phyloP scores from a whole-genome alignment of 2,797 vertebrate genomes.

The Telmatherina bonti region DNA sequence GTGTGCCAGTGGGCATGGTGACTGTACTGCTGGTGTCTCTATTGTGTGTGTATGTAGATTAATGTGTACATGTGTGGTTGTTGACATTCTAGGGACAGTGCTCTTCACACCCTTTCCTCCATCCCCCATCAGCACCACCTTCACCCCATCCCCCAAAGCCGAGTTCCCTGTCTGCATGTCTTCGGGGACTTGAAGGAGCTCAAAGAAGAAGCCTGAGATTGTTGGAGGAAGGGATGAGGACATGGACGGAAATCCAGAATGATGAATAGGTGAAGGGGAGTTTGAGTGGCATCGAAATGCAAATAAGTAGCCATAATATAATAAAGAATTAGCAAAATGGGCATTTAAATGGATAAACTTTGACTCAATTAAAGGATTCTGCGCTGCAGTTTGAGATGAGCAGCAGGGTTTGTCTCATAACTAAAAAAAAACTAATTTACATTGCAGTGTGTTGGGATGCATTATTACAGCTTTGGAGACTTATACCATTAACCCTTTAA shows the following conservation, averaged over 20 bases:
- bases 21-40: no score
- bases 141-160: conserved; percentile 50
- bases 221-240: conserved; percentile 45
- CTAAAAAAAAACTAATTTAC: neutral
- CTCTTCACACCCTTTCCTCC: conserved; percentile 67
- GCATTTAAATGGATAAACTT: neutral
- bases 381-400: neutral
- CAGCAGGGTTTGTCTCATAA: neutral
- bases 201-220: conserved; percentile 45
- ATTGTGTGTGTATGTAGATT: conserved; percentile 21
- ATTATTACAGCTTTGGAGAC: neutral
- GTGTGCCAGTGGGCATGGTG: conserved; percentile 35
- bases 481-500: no score
- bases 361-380: neutral
- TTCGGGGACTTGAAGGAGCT: conserved; percentile 59
- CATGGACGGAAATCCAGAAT: neutral
- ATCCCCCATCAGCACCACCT: conserved; percentile 48
- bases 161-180: conserved; percentile 53
- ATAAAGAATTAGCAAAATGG: neutral
- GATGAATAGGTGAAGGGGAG: neutral
- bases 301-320: conserved; percentile 5
- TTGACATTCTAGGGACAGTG: conserved; percentile 60
- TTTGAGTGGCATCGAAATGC: conserved; percentile 6
- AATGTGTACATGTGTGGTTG: conserved; percentile 67
- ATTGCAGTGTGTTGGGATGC: no score